phyloP scores from a whole-genome alignment of 1,140 invertebrate genomes.

The Portunus trituberculatus region DNA sequence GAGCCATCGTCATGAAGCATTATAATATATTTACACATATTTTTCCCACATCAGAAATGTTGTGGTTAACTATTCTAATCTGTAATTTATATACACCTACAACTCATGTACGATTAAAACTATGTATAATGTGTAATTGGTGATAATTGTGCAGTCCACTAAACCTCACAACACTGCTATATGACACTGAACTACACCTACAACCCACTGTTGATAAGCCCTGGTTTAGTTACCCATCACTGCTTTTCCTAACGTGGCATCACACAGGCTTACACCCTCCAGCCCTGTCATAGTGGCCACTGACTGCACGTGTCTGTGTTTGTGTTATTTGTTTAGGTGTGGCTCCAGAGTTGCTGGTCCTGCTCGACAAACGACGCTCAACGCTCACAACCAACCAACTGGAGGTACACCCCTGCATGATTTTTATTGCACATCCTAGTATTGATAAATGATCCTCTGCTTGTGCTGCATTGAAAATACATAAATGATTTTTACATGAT shows the following conservation, averaged over 20 bases:
- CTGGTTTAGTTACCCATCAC: neutral
- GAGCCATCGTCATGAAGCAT: too few relatives aligned
- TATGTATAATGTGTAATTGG: too few relatives aligned
- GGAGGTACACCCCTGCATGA: conserved; percentile 68
- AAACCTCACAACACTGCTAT: neutral
- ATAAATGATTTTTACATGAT: too few relatives aligned
- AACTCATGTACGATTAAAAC: too few relatives aligned
- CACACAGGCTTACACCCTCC: conserved; percentile 5
- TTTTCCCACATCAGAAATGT: too few relatives aligned
- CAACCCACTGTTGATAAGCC: neutral
- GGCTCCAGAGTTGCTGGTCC: conserved; percentile 68
- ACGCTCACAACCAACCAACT: conserved; percentile 73
- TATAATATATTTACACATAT: too few relatives aligned
- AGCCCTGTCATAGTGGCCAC: conserved; percentile 48
- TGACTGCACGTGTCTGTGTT: conserved; percentile 72
- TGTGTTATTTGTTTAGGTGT: conserved; percentile 71
- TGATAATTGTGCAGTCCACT: neutral
- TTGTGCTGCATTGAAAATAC: neutral
- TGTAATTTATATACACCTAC: too few relatives aligned
- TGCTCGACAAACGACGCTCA: conserved; percentile 71
- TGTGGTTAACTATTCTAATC: too few relatives aligned
- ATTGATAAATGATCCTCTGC: conserved; percentile 23
- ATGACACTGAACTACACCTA: neutral
- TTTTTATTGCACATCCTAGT: conserved; percentile 44
- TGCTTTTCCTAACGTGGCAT: conserved; percentile 39